phyloP scores from a whole-genome alignment of 2,797 vertebrate genomes.

The Merluccius polli region DNA sequence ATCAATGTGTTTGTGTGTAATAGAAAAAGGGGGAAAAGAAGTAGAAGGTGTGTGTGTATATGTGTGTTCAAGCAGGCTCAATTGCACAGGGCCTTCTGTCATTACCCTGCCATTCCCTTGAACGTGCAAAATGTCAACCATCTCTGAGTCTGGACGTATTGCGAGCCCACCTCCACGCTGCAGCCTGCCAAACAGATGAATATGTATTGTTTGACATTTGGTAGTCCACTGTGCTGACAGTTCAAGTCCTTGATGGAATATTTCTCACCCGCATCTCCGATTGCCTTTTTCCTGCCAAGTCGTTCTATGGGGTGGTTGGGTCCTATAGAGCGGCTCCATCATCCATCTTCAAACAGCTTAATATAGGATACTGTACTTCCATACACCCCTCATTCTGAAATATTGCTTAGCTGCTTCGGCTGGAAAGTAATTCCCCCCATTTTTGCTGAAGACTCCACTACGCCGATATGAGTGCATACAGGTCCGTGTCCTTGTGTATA shows the following conservation, averaged over 20 bases:
- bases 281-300: not conserved
- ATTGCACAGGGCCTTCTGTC: not conserved
- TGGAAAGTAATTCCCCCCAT: slow-evolving; percentile 8
- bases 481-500: slow-evolving; percentile 15
- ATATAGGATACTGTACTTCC: slow-evolving; percentile 30
- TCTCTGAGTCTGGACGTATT: slow-evolving; percentile 31
- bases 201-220: slow-evolving; percentile 61
- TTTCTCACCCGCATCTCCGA: slow-evolving; percentile 17
- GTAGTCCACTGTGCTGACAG: slow-evolving; percentile 37
- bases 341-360: slow-evolving; percentile 12
- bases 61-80: not conserved
- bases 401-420: slow-evolving; percentile 26
- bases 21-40: too few relatives aligned
- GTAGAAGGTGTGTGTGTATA: not conserved
- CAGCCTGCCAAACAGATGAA: slow-evolving; percentile 48
- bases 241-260: slow-evolving; percentile 45
- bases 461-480: slow-evolving; percentile 18
- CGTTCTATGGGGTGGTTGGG: slow-evolving; percentile 17
- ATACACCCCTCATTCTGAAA: slow-evolving; percentile 18
- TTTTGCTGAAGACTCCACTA: slow-evolving; percentile 47
- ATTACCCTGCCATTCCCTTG: slow-evolving; percentile 14
- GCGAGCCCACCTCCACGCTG: slow-evolving; percentile 21
- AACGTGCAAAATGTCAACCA: slow-evolving; percentile 49
- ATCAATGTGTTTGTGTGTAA: not conserved
- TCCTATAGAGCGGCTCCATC: not conserved